Evolutionary conservation across 2,888 invertebrate species (phyloP), one percentile per base, ranked within the genome.

Genomic region (Acrobasis repandana): DNA sequence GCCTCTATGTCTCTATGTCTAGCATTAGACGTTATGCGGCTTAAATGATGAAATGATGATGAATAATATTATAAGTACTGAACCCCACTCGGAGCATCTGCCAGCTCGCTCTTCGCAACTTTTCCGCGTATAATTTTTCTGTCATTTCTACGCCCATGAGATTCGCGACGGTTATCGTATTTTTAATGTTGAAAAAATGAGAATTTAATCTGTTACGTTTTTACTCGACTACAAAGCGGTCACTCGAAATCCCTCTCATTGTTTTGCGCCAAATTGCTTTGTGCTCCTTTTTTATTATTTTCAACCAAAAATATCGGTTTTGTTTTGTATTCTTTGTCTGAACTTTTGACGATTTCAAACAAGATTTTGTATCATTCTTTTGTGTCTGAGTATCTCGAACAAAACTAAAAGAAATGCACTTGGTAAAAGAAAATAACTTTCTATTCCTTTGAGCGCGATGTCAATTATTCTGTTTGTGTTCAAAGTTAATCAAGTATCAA

Each of bases 101-200:
- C n/a, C 10, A n/a, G 5, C 43, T 6, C n/a, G 14, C 38, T 18
- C 38, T 18, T 54, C 14, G 6, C 16, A 20, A 10, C 43, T 14
- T 36, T 38, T 38, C 18, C 6, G 20, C 54, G 58, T 58, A 49
- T 58, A 58, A 58, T 49, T 58, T 58, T 20, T 9, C 34, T 38
- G 49, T 58, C 36, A 49, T 58, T 20, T 50, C 38, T 48, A 15
- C 49, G 58, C 58, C 58, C 58, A 49, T 58, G 49, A 50, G 58
- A 49, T 49, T 36, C 36, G 16, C 49, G 36, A 38, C 49, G 49
- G 49, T 49, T 34, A 58, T 58, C 58, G 49, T 58, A 49, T 48
- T 58, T 58, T 58, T 58, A 58, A 58, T 58, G 58, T 43, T 20
- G 38, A n/a, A 54, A 38, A 54, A 54, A 54, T 54, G 54, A 54